These are phyloP conservation scores for Pseudomyrmex cubaensis DNA, from an alignment of 1,140 invertebrate species.

Conservation along the genomic window DNA sequence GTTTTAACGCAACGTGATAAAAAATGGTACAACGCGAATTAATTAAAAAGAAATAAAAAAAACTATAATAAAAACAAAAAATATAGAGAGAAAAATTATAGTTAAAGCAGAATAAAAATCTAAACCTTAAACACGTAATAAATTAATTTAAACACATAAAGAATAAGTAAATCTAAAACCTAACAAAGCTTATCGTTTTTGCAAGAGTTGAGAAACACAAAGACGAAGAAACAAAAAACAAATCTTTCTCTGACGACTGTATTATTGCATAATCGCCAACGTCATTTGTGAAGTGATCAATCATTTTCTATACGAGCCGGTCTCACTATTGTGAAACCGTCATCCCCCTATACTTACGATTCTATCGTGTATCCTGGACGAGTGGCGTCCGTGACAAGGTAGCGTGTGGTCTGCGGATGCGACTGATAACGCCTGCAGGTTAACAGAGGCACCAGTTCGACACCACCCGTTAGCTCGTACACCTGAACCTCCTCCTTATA, in stretches of 20 bases:
- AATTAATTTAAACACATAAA: too few relatives aligned
- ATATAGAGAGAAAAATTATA: too few relatives aligned
- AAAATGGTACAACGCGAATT: background rate
- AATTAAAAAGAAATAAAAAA: too few relatives aligned
- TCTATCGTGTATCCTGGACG: constrained; percentile 80
- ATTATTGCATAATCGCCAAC: background rate
- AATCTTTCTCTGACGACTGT: background rate
- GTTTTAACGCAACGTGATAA: background rate
- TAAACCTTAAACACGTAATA: too few relatives aligned
- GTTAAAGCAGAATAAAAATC: too few relatives aligned
- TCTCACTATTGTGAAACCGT: background rate
- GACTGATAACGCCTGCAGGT: constrained; percentile 84
- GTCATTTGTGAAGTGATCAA: background rate
- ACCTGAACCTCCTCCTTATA: constrained; percentile 77
- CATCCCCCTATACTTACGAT: constrained; percentile 72
- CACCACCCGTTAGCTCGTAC: constrained; percentile 86
- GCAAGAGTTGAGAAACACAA: background rate
- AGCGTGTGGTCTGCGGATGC: constrained; percentile 72
- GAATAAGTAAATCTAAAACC: too few relatives aligned
- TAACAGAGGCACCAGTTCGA: constrained; percentile 89
- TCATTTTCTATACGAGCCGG: background rate
- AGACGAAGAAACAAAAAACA: background rate
- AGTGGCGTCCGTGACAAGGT: constrained; percentile 87
- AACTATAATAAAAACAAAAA: too few relatives aligned
- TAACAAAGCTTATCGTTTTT: background rate